These are phyloP conservation scores for Sinocyclocheilus rhinocerous DNA, from an alignment of 2,113 vertebrate genomes.

Conservation along the genomic window DNA sequence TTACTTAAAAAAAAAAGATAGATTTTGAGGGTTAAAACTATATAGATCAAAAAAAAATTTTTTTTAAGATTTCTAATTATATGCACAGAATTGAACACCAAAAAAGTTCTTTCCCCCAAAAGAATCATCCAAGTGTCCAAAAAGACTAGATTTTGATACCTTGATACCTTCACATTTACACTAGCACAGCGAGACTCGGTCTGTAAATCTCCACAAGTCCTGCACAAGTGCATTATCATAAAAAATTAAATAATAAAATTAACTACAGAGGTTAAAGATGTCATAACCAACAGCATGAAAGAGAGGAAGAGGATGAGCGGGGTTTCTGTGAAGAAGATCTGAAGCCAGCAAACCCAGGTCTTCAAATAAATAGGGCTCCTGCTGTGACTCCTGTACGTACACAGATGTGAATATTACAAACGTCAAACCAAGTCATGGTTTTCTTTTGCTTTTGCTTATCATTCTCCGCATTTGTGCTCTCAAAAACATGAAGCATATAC, in stretches of 20 bases:
- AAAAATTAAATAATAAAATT: background rate
- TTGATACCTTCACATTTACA: constrained; percentile 23
- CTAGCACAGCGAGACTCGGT: constrained; percentile 26
- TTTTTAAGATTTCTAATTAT: background rate
- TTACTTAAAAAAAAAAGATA: background rate
- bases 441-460: too few species aligned
- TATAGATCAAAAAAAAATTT: background rate
- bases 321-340: constrained; percentile 1
- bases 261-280: constrained; percentile 2
- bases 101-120: background rate
- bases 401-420: constrained; percentile 21
- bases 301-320: background rate
- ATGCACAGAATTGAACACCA: background rate
- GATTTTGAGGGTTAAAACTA: background rate
- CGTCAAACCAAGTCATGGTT: background rate
- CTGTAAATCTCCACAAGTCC: background rate
- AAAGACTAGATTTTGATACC: background rate
- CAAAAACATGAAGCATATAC: constrained; percentile 15
- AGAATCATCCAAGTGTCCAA: background rate
- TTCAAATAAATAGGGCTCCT: constrained; percentile 8
- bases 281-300: background rate
- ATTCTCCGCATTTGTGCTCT: constrained; percentile 14
- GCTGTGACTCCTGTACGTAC: background rate
- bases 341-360: background rate
- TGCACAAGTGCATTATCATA: background rate